Evolutionary conservation across 2,888 invertebrate genomes (phyloP).

Genomic region (Autographa pulchrina): DNA sequence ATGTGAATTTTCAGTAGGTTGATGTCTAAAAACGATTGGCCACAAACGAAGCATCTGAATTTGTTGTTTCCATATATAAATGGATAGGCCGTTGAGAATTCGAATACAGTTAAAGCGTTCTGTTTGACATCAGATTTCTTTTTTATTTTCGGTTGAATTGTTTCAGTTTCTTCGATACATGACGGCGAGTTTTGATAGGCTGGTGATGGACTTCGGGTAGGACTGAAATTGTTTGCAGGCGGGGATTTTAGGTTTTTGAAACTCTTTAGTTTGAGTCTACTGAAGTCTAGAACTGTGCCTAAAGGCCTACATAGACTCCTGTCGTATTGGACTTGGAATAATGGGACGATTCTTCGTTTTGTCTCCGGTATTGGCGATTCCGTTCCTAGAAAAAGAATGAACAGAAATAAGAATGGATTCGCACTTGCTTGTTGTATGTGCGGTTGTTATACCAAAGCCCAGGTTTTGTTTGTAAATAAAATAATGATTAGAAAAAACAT

Average conservation of each 20-base stretch:
- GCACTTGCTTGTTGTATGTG: constrained; percentile 12
- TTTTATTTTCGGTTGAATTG: constrained; percentile 30
- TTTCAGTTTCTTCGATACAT: constrained; percentile 35
- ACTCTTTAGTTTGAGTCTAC: constrained; percentile 65
- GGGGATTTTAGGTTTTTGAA: constrained; percentile 39
- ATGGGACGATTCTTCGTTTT: constrained; percentile 77
- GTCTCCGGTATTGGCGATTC: constrained; percentile 67
- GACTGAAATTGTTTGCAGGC: constrained; percentile 51
- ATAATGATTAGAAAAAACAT: background rate
- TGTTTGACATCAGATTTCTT: constrained; percentile 76
- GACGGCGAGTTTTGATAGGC: constrained; percentile 46
- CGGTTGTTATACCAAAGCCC: background rate
- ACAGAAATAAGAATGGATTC: constrained; percentile 71
- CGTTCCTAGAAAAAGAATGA: constrained; percentile 79
- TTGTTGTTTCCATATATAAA: constrained; percentile 85
- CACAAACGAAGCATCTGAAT: constrained; percentile 85
- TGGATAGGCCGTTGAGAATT: constrained; percentile 83
- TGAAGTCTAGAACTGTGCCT: constrained; percentile 81
- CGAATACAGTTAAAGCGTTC: constrained; percentile 81
- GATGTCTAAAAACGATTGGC: constrained; percentile 80
- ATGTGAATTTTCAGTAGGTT: constrained; percentile 77
- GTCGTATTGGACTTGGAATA: constrained; percentile 86
- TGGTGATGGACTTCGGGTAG: constrained; percentile 78
- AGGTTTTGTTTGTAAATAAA: background rate
- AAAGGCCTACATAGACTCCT: constrained; percentile 83